Conservation (phyloP, 23 tunicate genomes). For the Ascidia mentula region DNA sequence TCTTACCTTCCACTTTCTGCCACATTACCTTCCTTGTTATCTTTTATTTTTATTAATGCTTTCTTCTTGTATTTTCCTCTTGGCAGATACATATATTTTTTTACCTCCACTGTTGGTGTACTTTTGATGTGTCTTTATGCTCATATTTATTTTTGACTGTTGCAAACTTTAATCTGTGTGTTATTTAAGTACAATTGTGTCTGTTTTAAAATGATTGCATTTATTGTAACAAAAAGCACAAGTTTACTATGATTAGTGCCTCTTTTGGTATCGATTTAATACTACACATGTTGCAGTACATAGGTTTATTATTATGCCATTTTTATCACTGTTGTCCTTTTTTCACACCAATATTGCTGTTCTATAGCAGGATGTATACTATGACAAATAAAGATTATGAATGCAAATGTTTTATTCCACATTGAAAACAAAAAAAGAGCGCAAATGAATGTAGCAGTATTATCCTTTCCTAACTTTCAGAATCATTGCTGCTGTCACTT, state of each 20-base stretch:
- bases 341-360: too few species aligned
- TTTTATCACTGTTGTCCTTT: too few species aligned
- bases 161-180: neutral
- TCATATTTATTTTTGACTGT: constrained; percentile 3
- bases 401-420: too few species aligned
- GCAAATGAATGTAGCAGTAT: too few species aligned
- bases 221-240: too few species aligned
- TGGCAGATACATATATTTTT: constrained; percentile 15
- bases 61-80: constrained; percentile 19
- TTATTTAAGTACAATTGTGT: neutral
- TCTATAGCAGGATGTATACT: too few species aligned
- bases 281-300: too few species aligned
- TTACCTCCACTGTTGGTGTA: constrained; percentile 7
- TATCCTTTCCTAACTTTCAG: neutral
- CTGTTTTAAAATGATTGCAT: neutral
- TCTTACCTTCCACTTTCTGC: neutral
- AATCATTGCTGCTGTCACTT: constrained; percentile 15
- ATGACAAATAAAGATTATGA: too few species aligned
- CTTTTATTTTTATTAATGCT: constrained; percentile 11
- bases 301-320: too few species aligned
- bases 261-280: too few species aligned
- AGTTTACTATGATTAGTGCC: too few species aligned
- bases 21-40: constrained; percentile 27
- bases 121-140: constrained; percentile 8
- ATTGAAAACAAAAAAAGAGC: too few species aligned